Evolutionary conservation across 1,140 invertebrate species (phyloP), one percentile per base, ranked within the genome.

Genomic region (Aphaenogaster rudis): DNA sequence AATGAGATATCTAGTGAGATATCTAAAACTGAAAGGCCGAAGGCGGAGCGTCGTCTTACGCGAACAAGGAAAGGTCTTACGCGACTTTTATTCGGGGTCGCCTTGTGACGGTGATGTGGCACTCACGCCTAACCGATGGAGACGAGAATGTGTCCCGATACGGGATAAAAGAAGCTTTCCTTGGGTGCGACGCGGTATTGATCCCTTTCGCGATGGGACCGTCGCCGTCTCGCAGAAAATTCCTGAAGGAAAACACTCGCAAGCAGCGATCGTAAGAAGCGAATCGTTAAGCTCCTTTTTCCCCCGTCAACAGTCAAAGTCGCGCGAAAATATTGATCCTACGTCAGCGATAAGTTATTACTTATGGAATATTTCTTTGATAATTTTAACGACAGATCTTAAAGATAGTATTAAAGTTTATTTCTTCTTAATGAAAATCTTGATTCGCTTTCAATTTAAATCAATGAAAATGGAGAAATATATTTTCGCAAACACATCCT

Each of bases 151-250:
- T 82, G 81, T 88, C 74, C 74, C 79, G 86, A 90, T 90, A 90
- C 74, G 66, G 80, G 74, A 90, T 90, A 79, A 90, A 90, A 80
- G 88, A 74, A 77, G 67, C 86, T 88, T 81, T 88, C 33, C 54
- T 64, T 59, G 57, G 88, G 48, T 57, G 45, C 39, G 81, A 82
- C 78, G 48, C 17, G 78, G 86, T 90, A 90, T 90, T 88, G 89
- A 90, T 90, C 80, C 86, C 61, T 76, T 76, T 74, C 72, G 50
- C 78, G 67, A 61, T 69, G 39, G 66, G 61, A 89, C 88, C 77
- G 52, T 45, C 52, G 69, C 48, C 57, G 48, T 54, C 71, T 79
- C 84, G 67, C 33, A 13, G 57, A 42, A 61, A 77, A 79, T 52
- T 82, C 67, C 64, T 90, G 42, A 39, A 84, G 74, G 39, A 69